Conservation (phyloP, 2,113 vertebrate species). For the Dissostichus mawsoni region DNA sequence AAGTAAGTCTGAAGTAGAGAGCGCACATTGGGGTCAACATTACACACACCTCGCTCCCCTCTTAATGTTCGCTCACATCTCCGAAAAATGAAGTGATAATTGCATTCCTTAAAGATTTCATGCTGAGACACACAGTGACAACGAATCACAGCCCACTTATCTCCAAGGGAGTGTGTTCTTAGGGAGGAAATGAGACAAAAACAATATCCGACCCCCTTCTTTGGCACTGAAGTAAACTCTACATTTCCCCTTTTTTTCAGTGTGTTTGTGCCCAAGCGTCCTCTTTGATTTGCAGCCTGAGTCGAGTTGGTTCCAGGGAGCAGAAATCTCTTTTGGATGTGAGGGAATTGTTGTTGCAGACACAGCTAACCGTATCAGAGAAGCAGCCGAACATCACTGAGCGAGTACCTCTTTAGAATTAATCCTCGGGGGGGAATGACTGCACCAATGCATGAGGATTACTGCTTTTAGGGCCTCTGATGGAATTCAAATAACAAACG, state of each 20-base stretch:
- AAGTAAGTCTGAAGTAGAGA: slow-evolving; percentile 40
- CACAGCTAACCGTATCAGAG: slow-evolving; percentile 72
- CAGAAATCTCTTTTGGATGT: slow-evolving; percentile 60
- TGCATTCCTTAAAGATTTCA: slow-evolving; percentile 80
- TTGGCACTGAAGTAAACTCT: slow-evolving; percentile 48
- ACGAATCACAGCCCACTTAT: slow-evolving; percentile 68
- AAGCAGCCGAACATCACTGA: slow-evolving; percentile 72
- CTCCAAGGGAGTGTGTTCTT: slow-evolving; percentile 68
- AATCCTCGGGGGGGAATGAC: slow-evolving; percentile 60
- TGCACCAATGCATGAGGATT: slow-evolving; percentile 72
- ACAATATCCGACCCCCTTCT: slow-evolving; percentile 63
- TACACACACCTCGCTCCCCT: slow-evolving; percentile 30
- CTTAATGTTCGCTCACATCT: slow-evolving; percentile 63
- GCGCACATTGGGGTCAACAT: slow-evolving; percentile 33
- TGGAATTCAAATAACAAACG: slow-evolving; percentile 74
- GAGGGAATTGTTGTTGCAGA: slow-evolving; percentile 56
- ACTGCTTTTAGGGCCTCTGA: slow-evolving; percentile 76
- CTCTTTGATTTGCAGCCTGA: slow-evolving; percentile 64
- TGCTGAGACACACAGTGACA: slow-evolving; percentile 72
- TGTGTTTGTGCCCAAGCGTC: slow-evolving; percentile 31
- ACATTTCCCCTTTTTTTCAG: background rate
- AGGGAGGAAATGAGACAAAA: slow-evolving; percentile 75
- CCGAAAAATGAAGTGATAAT: slow-evolving; percentile 78
- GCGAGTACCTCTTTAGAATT: slow-evolving; percentile 76
- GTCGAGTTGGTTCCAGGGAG: slow-evolving; percentile 70